Base-by-base conservation (phyloP, 2,888 invertebrate genomes). In the Anthrax anthrax region DNA sequence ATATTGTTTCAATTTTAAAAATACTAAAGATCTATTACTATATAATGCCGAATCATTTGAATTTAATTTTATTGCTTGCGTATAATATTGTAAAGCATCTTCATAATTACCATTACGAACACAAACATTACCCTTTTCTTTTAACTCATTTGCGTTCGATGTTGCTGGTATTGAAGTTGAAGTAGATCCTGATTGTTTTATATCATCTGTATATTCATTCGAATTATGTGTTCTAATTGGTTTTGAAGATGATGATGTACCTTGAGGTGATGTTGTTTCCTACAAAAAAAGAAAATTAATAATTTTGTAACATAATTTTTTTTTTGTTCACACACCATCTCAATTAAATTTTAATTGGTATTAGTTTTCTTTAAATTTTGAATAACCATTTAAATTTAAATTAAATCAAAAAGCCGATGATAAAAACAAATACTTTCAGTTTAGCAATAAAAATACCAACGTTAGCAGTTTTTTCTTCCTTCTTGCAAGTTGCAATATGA, bases 11-110 rank as follows among this genome's bases (percentile, higher is more conserved):
- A 83, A 67, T 65, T 84, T 83, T 34, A 88, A 68, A 65, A 85
- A 87, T 13, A 84, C 84, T 59, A 79, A 76, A 6, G 87, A 87
- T 59, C 88, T 73, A 64, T 89, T 89, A 60, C 86, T 86, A 65
- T 80, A 81, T 40, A 87, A 63, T 16, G 79, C 72, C 16, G 51
- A 46, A 68, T 84, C 84, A 51, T 72, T 73, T 10, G 80, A 77
- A 54, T 84, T 82, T 55, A 78, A 60, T 66, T 84, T 81, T 54
- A 89, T 78, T 3, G 84, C 88, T 56, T 83, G 77, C 1, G 84
- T 82, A 60, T 89, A 89, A 65, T 83, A 80, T 47, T 86, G 65
- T 50, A 85, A 75, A 6, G 88, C 86, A 67, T 85, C 84, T 53
- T 78, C 76, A 63, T 71, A 83, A 60, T 83, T 82, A 44, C 75